These are phyloP conservation scores for Athetis lepigone DNA, from an alignment of 2,888 invertebrate species.

Conservation along the genomic window DNA sequence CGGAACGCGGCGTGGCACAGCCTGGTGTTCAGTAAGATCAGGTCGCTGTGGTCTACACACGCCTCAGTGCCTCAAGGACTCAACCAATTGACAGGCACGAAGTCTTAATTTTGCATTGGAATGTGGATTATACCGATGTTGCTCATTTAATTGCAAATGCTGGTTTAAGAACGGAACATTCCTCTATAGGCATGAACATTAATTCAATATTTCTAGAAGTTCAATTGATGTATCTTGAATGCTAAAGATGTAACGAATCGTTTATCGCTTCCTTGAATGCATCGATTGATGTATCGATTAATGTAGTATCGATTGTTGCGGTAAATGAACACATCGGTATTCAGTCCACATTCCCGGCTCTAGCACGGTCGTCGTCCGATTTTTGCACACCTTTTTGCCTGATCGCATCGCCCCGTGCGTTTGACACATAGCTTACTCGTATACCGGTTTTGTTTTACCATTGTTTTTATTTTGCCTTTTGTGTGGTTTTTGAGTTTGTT, in stretches of 20 bases:
- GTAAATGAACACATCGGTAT: slow-evolving; percentile 74
- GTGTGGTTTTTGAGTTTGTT: slow-evolving; percentile 69
- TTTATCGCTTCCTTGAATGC: slow-evolving; percentile 30
- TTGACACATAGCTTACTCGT: slow-evolving; percentile 82
- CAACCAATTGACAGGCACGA: slow-evolving; percentile 94
- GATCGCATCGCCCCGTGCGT: slow-evolving; percentile 78
- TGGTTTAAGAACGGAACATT: slow-evolving; percentile 52
- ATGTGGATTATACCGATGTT: slow-evolving; percentile 75
- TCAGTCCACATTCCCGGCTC: slow-evolving; percentile 84
- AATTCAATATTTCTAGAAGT: slow-evolving; percentile 42
- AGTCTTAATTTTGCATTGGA: slow-evolving; percentile 76
- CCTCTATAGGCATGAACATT: slow-evolving; percentile 39
- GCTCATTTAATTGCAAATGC: slow-evolving; percentile 64
- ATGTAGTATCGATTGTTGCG: slow-evolving; percentile 67
- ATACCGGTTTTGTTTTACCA: slow-evolving; percentile 70
- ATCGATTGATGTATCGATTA: slow-evolving; percentile 58
- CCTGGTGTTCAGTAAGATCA: slow-evolving; percentile 96
- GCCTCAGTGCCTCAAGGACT: slow-evolving; percentile 94
- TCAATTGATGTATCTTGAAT: slow-evolving; percentile 14
- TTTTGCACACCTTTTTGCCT: slow-evolving; percentile 88
- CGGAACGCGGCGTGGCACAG: slow-evolving; percentile 92
- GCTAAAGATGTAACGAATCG: slow-evolving; percentile 25
- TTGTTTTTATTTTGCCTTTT: slow-evolving; percentile 73
- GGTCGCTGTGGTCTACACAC: slow-evolving; percentile 96
- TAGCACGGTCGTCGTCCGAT: slow-evolving; percentile 76